Conservation (phyloP, 2,888 invertebrate genomes). For the Tethea ocularis region DNA sequence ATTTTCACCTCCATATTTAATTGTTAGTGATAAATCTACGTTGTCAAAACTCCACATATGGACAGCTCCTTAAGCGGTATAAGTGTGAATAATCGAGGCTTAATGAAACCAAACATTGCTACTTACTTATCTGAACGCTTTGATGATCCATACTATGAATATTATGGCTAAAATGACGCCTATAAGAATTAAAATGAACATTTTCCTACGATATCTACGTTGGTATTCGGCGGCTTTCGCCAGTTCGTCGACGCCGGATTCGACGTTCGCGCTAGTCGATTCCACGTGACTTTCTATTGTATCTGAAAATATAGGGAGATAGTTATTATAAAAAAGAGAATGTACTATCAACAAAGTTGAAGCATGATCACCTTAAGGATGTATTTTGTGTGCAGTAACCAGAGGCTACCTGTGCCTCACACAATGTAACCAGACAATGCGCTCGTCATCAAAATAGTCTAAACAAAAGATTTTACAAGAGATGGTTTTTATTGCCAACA, state of each 20-base stretch:
- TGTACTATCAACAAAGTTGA: no score
- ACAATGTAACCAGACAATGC: no score
- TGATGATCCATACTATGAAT: constrained; percentile 87
- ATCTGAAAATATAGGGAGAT: constrained; percentile 88
- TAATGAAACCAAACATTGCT: neutral
- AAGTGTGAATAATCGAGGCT: neutral
- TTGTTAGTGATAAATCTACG: no score
- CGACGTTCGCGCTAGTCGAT: constrained; percentile 88
- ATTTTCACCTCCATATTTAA: neutral
- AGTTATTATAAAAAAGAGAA: no score
- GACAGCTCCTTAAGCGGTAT: neutral
- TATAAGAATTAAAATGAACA: constrained; percentile 87
- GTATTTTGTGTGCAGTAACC: no score
- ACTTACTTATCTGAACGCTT: constrained; percentile 75
- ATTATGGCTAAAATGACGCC: constrained; percentile 86
- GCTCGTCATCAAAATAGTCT: no score
- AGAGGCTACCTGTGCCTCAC: no score
- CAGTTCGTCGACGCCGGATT: constrained; percentile 90
- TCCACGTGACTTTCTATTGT: constrained; percentile 93
- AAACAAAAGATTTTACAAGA: no score
- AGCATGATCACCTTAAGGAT: no score
- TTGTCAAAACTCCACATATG: neutral
- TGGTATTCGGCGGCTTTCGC: constrained; percentile 92
- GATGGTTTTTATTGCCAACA: no score
- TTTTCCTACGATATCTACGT: constrained; percentile 88